phyloP scores from a whole-genome alignment of 2,113 vertebrate species.

The Cephalopterus ornatus region DNA sequence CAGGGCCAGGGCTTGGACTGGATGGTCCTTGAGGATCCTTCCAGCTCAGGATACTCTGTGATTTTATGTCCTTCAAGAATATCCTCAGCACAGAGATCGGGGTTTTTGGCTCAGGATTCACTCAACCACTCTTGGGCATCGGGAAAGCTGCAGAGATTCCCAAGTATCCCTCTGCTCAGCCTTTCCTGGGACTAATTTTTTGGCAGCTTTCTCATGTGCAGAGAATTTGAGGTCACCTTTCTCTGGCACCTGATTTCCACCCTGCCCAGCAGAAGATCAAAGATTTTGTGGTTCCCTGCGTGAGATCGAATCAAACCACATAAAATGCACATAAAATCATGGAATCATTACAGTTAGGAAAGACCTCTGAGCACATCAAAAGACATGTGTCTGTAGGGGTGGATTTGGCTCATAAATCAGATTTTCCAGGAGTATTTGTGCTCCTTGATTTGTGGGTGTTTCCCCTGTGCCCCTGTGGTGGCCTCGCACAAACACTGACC shows the following conservation, averaged over 20 bases:
- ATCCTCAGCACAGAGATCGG: not conserved
- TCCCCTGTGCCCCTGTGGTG: too few species aligned
- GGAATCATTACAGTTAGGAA: not conserved
- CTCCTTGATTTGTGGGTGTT: too few species aligned
- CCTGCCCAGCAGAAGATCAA: not conserved
- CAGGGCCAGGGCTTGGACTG: too few species aligned
- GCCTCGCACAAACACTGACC: not conserved
- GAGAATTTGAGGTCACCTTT: not conserved
- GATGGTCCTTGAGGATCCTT: too few species aligned
- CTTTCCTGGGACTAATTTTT: not conserved
- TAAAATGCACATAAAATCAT: too few species aligned
- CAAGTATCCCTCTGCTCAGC: not conserved
- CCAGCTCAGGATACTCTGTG: too few species aligned
- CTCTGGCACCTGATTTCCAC: not conserved
- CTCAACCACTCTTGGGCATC: not conserved
- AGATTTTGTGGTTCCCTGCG: not conserved
- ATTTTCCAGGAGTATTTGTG: rapidly evolving
- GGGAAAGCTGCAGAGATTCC: not conserved
- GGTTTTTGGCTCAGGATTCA: not conserved
- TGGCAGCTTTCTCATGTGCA: rapidly evolving
- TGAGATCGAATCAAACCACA: not conserved
- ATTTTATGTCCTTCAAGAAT: not conserved
- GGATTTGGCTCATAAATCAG: too few species aligned
- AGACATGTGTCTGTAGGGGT: too few species aligned
- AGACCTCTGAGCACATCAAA: not conserved